Evolutionary conservation across 2,113 vertebrate species (phyloP).

Genomic region (Oncorhynchus masou): DNA sequence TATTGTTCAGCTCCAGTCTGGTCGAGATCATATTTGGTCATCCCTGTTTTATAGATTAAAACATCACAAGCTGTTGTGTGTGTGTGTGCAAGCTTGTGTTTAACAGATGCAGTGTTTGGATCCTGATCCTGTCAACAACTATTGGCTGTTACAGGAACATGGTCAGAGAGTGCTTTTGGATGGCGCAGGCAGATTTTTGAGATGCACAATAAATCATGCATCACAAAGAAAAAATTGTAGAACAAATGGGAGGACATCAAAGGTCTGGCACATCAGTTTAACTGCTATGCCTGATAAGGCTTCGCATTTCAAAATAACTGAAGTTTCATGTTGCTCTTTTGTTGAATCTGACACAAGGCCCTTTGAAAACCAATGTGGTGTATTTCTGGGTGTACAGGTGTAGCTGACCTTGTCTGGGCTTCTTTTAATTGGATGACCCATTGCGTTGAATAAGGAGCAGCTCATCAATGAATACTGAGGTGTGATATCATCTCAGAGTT

Average conservation of each 20-base stretch:
- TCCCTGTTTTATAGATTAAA: neutral
- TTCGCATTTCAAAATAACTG: constrained; percentile 67
- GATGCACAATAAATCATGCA: constrained; percentile 55
- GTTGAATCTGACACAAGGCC: constrained; percentile 47
- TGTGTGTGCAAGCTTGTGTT: constrained; percentile 2
- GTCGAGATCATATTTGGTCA: neutral
- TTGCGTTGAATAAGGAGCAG: constrained; percentile 47
- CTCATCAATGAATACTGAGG: constrained; percentile 49
- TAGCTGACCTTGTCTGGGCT: constrained; percentile 59
- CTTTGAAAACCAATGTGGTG: constrained; percentile 43
- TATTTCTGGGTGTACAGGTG: constrained; percentile 62
- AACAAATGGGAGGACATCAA: constrained; percentile 64
- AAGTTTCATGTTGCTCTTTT: constrained; percentile 62
- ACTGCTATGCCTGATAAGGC: constrained; percentile 61
- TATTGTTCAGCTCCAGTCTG: neutral
- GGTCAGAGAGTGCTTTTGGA: neutral
- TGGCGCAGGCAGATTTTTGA: constrained; percentile 19
- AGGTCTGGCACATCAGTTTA: constrained; percentile 54
- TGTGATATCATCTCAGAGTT: constrained; percentile 51
- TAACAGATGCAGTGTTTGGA: constrained; percentile 17
- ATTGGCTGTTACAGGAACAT: too few species aligned
- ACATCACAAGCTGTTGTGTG: neutral
- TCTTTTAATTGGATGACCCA: constrained; percentile 62
- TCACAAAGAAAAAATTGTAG: constrained; percentile 24
- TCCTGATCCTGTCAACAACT: neutral